These are phyloP conservation scores for Turritopsis rubra DNA, from an alignment of 30 jellyfish, hydroid and myxozoan species.

Conservation along the genomic window DNA sequence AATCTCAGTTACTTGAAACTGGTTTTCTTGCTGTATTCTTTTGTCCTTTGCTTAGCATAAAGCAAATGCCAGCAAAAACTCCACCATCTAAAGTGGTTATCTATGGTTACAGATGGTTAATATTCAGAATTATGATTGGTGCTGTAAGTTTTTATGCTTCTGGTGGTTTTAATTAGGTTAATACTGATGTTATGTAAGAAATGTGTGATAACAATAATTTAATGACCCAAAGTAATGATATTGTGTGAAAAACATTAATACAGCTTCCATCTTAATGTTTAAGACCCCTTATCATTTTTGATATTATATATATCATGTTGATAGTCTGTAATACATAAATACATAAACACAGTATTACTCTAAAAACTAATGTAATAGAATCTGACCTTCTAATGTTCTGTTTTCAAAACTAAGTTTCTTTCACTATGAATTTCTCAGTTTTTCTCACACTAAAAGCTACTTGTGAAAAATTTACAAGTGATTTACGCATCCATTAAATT, in stretches of 20 bases:
- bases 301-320: background rate
- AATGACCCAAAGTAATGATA: background rate
- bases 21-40: constrained; percentile 65
- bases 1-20: constrained; percentile 65
- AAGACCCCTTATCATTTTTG: background rate
- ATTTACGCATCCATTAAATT: too few species aligned
- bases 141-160: constrained; percentile 41
- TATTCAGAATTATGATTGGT: constrained; percentile 72
- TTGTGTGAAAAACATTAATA: too few species aligned
- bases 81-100: constrained; percentile 60
- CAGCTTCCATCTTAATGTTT: too few species aligned
- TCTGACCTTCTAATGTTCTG: background rate
- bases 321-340: too few species aligned
- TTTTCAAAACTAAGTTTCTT: too few species aligned
- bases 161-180: background rate
- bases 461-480: too few species aligned
- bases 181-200: background rate
- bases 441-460: too few species aligned
- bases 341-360: too few species aligned
- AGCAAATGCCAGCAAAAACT: constrained; percentile 36
- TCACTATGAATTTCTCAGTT: too few species aligned
- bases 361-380: background rate
- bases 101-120: constrained; percentile 66
- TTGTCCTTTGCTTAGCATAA: constrained; percentile 49
- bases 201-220: background rate